These are phyloP conservation scores for Dromius quadrimaculatus DNA, from an alignment of 2,888 invertebrate species.

Conservation along the genomic window DNA sequence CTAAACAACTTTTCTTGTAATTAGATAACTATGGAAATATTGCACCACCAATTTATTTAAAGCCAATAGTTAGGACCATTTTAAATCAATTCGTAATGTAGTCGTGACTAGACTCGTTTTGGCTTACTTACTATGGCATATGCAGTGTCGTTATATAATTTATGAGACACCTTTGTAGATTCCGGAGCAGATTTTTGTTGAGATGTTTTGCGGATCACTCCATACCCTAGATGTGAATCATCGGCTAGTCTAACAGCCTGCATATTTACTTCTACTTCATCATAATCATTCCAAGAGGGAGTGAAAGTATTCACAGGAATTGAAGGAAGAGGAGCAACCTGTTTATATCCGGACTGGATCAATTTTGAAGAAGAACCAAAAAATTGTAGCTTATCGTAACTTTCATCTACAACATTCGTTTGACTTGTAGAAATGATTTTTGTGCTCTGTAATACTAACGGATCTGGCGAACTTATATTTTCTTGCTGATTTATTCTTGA, in stretches of 20 bases:
- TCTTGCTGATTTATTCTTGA: slow-evolving; percentile 63
- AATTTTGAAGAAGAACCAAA: slow-evolving; percentile 81
- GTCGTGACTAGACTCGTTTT: slow-evolving; percentile 77
- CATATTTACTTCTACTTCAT: slow-evolving; percentile 75
- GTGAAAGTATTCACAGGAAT: slow-evolving; percentile 56
- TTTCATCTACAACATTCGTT: slow-evolving; percentile 67
- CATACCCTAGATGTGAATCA: slow-evolving; percentile 85
- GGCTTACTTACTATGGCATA: slow-evolving; percentile 89
- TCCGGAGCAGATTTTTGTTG: slow-evolving; percentile 68
- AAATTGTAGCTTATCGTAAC: slow-evolving; percentile 85
- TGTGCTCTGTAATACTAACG: slow-evolving; percentile 66
- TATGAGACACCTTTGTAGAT: slow-evolving; percentile 72
- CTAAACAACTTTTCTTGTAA: background rate
- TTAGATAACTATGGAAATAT: slow-evolving; percentile 15
- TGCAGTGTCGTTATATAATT: slow-evolving; percentile 80
- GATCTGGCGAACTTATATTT: slow-evolving; percentile 63
- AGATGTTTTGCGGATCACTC: slow-evolving; percentile 77
- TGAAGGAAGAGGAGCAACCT: slow-evolving; percentile 71
- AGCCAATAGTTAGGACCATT: slow-evolving; percentile 39
- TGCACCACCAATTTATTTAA: slow-evolving; percentile 26
- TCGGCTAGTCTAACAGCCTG: slow-evolving; percentile 81
- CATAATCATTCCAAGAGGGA: slow-evolving; percentile 78
- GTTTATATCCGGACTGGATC: slow-evolving; percentile 78
- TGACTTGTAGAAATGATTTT: slow-evolving; percentile 67
- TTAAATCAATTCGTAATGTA: slow-evolving; percentile 32